phyloP scores from a whole-genome alignment of 1,140 invertebrate species.

The Oppia nitens region DNA sequence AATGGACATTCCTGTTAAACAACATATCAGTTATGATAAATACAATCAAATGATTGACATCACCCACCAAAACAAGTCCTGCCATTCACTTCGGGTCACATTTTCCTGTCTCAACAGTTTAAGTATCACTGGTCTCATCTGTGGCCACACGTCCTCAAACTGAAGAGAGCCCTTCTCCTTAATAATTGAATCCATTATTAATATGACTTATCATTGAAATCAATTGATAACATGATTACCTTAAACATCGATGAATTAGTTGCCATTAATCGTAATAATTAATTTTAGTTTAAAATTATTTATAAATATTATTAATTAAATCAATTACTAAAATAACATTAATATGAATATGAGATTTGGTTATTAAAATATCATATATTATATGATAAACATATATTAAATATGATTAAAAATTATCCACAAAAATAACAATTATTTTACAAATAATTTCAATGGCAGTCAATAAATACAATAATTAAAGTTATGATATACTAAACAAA shows the following conservation, averaged over 20 bases:
- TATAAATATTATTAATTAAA: too few relatives aligned
- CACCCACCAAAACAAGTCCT: constrained; percentile 72
- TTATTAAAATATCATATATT: too few relatives aligned
- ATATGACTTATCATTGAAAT: background rate
- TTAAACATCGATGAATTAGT: background rate
- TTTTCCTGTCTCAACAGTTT: constrained; percentile 81
- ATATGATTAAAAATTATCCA: too few relatives aligned
- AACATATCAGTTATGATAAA: background rate
- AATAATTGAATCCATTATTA: background rate
- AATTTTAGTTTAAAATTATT: background rate
- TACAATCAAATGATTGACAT: constrained; percentile 2
- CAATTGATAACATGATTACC: background rate
- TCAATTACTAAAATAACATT: too few relatives aligned
- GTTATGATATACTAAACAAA: too few relatives aligned
- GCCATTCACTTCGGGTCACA: constrained; percentile 87
- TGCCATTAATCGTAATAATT: background rate
- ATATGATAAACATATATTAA: too few relatives aligned
- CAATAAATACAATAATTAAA: too few relatives aligned
- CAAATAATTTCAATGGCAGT: too few relatives aligned
- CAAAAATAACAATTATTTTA: too few relatives aligned
- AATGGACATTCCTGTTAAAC: constrained; percentile 49
- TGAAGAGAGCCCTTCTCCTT: background rate
- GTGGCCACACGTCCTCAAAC: constrained; percentile 90
- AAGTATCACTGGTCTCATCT: constrained; percentile 76
- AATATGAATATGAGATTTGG: too few relatives aligned